Evolutionary conservation across 2,888 invertebrate genomes (phyloP), one percentile per base, ranked within the genome.

Genomic region (Thecophora atra): DNA sequence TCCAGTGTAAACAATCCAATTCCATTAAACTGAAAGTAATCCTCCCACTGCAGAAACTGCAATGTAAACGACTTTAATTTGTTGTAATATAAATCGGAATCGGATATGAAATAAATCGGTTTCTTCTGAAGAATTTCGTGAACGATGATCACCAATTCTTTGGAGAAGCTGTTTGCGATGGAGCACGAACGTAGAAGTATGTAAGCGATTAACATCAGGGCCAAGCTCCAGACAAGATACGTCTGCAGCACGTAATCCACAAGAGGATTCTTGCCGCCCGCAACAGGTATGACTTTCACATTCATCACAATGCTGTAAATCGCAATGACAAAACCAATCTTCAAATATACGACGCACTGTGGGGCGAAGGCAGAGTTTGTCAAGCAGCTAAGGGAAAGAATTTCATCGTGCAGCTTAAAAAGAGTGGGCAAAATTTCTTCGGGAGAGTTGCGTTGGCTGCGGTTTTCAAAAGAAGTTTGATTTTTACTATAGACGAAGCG

Each of bases 41-140:
- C 82, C 65, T 87, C 87, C 83, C 87, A 85, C 76, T 87, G 87
- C 2, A 87, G 79, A 63, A 83, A 85, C 73, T 87, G 86, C 75
- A 87, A 73, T 0, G 86, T 86, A 72, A 87, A 87, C 5, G 85
- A 84, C 72, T 87, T 87, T 86, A 87, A 86, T 79, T 86, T 85
- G 76, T 85, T 86, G 74, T 87, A 87, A 66, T 82, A 87, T 3
- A 83, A 76, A 81, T 87, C 86, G 67, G 85, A 85, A 76, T 83
- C 85, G 54, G 86, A 75, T 86, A 87, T 86, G 72, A 86, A 37
- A 37, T 1, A 87, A 3, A 83, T 81, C 0, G 87, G 87, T 62
- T 86, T 87, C 77, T 87, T 87, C 51, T 87, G 86, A 82, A 87
- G 84, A 26, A 87, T 87, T 79, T 86, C 86, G 70, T 87, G 87